Evolutionary conservation across 2,888 invertebrate genomes (phyloP).

Genomic region (Syritta pipiens): DNA sequence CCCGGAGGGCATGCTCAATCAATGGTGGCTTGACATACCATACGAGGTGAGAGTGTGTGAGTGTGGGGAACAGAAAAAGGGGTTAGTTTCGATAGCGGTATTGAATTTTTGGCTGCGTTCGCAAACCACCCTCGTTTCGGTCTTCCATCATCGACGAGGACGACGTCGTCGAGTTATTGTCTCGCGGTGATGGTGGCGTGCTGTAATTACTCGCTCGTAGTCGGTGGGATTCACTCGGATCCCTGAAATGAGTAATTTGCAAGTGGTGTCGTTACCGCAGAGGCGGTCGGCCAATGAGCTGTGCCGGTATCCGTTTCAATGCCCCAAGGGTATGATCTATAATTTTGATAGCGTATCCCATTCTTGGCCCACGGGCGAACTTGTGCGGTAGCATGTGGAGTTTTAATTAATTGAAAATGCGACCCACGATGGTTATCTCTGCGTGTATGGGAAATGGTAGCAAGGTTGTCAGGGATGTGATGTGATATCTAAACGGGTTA

Average conservation of each 20-base stretch:
- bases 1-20: slow-evolving; percentile 79
- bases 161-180: slow-evolving; percentile 42
- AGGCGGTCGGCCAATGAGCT: slow-evolving; percentile 3
- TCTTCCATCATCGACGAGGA: slow-evolving; percentile 58
- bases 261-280: slow-evolving; percentile 20
- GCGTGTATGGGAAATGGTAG: too few relatives aligned
- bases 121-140: slow-evolving; percentile 33
- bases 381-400: slow-evolving; percentile 44
- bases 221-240: slow-evolving; percentile 3
- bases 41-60: not conserved
- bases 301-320: slow-evolving; percentile 46
- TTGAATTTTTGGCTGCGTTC: slow-evolving; percentile 28
- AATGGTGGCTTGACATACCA: slow-evolving; percentile 69
- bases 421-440: too few relatives aligned
- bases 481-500: too few relatives aligned
- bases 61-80: slow-evolving; percentile 13
- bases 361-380: slow-evolving; percentile 2
- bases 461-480: too few relatives aligned
- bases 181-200: slow-evolving; percentile 24
- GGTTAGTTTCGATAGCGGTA: slow-evolving; percentile 43
- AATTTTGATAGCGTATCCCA: slow-evolving; percentile 55
- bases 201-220: slow-evolving; percentile 30
- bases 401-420: slow-evolving; percentile 62
- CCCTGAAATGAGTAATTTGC: slow-evolving; percentile 48
- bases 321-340: slow-evolving; percentile 66